Percentiles rank a stretch among this genome's conserved stretches.
These are phyloP conservation scores for Lepidurus apus DNA, from an alignment of 1,140 invertebrate species.

Conservation along the genomic window DNA sequence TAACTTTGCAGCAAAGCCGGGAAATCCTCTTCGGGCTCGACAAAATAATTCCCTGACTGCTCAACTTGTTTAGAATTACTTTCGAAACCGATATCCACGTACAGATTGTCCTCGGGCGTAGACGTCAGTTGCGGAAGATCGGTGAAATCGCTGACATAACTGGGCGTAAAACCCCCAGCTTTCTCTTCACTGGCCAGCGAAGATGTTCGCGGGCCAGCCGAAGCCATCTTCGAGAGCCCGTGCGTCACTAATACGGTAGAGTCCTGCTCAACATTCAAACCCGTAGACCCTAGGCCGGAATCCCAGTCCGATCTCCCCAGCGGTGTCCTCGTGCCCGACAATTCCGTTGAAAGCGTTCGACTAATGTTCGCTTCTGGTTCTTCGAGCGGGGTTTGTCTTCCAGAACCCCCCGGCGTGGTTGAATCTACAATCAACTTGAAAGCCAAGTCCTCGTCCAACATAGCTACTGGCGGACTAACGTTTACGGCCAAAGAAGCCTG, in stretches of 20 bases:
- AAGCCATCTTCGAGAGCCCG: background rate
- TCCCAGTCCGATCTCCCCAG: background rate
- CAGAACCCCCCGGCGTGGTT: constrained; percentile 12
- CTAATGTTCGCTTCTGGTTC: background rate
- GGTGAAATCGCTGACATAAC: background rate
- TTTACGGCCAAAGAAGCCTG: background rate
- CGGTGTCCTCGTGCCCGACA: background rate
- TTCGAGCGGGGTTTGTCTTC: constrained; percentile 22
- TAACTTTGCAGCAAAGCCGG: constrained; percentile 8
- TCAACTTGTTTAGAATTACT: background rate
- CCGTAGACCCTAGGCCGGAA: constrained; percentile 23
- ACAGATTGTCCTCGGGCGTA: background rate
- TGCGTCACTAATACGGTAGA: background rate
- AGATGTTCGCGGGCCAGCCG: background rate
- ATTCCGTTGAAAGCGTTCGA: background rate
- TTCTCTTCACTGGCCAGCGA: background rate
- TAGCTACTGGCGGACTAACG: background rate
- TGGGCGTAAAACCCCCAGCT: background rate
- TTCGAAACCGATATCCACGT: background rate
- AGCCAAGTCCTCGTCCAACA: constrained; percentile 31
- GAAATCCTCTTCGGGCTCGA: background rate
- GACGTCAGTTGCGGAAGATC: background rate
- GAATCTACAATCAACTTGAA: constrained; percentile 31
- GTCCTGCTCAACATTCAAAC: background rate
- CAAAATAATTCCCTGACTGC: background rate